Percentiles rank a stretch among this genome's conserved stretches.
Evolutionary conservation across 1,140 invertebrate species (phyloP).

Genomic region (Cherax quadricarinatus): DNA sequence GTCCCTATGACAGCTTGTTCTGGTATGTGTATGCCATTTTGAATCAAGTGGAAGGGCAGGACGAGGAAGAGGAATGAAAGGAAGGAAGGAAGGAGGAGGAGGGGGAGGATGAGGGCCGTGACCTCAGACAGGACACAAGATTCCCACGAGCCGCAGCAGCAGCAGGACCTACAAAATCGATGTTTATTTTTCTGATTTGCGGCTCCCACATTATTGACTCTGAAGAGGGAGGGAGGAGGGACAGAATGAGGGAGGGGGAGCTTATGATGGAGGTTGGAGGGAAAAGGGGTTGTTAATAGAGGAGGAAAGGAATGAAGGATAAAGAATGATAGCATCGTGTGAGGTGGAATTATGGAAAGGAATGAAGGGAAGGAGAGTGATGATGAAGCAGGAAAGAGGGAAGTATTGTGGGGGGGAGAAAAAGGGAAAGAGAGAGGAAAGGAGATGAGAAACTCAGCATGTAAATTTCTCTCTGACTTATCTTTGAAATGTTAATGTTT

Average conservation of each 20-base stretch:
- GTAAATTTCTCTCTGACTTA: too few species aligned
- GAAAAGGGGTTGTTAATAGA: not conserved
- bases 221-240: not conserved
- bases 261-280: not conserved
- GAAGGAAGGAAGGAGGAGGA: not conserved
- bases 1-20: too few species aligned
- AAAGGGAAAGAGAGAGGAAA: too few species aligned
- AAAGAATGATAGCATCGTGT: too few species aligned
- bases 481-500: too few species aligned
- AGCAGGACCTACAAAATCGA: conserved; percentile 30
- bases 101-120: not conserved
- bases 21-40: too few species aligned
- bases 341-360: not conserved
- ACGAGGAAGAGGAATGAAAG: not conserved
- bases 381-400: not conserved
- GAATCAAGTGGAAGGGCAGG: not conserved
- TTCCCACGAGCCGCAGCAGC: not conserved
- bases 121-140: conserved; percentile 3
- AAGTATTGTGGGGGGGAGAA: too few species aligned
- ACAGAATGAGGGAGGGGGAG: not conserved
- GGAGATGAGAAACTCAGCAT: too few species aligned
- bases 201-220: conserved; percentile 25
- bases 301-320: not conserved
- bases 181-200: conserved; percentile 56
- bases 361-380: too few species aligned